Evolutionary conservation across 2,113 vertebrate species (phyloP).

Genomic region (Neofelis nebulosa): DNA sequence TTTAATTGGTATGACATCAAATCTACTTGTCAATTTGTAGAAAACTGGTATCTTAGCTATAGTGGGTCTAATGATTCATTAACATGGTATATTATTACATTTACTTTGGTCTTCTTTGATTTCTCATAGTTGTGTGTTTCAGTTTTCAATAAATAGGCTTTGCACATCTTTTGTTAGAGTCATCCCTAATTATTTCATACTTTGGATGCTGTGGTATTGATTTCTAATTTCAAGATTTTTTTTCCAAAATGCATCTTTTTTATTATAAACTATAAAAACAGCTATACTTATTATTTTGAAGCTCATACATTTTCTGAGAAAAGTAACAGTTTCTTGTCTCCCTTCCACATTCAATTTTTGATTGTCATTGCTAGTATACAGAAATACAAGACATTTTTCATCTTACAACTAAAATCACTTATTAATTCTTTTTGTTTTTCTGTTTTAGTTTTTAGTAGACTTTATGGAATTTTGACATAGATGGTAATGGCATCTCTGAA

Average conservation of each 20-base stretch:
- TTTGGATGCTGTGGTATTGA: neutral
- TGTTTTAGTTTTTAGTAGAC: neutral
- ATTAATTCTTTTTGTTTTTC: neutral
- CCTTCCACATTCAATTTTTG: neutral
- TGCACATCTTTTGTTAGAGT: neutral
- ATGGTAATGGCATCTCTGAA: neutral
- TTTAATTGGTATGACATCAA: neutral
- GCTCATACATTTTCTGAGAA: neutral
- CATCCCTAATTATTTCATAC: neutral
- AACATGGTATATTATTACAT: neutral
- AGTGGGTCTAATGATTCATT: neutral
- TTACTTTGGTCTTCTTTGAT: neutral
- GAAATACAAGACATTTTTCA: neutral
- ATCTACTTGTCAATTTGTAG: neutral
- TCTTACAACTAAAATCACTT: neutral
- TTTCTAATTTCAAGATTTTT: neutral
- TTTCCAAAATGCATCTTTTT: neutral
- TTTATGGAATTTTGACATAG: neutral
- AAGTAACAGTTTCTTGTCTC: neutral
- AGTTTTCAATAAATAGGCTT: neutral
- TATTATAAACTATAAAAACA: neutral
- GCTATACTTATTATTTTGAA: neutral
- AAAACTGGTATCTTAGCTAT: neutral
- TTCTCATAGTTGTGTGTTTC: neutral
- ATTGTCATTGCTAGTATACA: neutral